Evolutionary conservation across 2,113 vertebrate genomes (phyloP), one percentile per base, ranked within the genome.

Genomic region (Argyrosomus japonicus): DNA sequence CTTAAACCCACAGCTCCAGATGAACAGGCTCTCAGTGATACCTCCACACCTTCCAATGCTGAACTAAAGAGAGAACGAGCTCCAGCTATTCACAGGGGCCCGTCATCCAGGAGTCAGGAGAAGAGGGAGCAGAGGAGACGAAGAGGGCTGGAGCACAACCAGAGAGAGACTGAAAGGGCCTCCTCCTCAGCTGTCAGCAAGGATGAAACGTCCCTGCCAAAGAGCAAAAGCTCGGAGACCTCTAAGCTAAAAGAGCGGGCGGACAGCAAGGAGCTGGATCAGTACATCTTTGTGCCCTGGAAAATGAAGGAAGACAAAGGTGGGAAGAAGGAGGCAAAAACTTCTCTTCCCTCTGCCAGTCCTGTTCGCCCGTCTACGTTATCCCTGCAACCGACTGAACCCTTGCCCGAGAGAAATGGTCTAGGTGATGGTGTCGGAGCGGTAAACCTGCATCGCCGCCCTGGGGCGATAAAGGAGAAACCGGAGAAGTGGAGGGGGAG

Each of bases 61-160:
- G 81, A 90, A 10, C 84, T 89, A 48, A 84, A 82, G 25, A 79
- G 14, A 73, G 50, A 6, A 21, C 82, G 56, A 50, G 8, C 86
- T 17, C 69, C 84, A 8, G 25, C 53, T 1, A 9, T 86, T 8
- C 81, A 56, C 62, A 94, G 79, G 68, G 79, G 65, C 43, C 75
- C 67, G 32, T 29, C 48, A 0, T 69, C 86, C 0, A 92, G 91
- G 89, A 97, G 94, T 88, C 96, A 96, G 76, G 97, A 98, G 88
- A 99, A 99, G 91, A 93, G 98, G 0, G 97, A 98, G 71, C 96
- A 92, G 17, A 95, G 98, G 67, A 95, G 98, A 47, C 96, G 95
- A 72, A 94, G 98, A 60, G 98, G 98, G 14, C 94, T 99, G 87
- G 96, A 99, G 57, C 98, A 99, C 65, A 97, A 97, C 4, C 95